Evolutionary conservation across 2,113 vertebrate species (phyloP), one percentile per base, ranked within the genome.

Genomic region (Danio rerio): DNA sequence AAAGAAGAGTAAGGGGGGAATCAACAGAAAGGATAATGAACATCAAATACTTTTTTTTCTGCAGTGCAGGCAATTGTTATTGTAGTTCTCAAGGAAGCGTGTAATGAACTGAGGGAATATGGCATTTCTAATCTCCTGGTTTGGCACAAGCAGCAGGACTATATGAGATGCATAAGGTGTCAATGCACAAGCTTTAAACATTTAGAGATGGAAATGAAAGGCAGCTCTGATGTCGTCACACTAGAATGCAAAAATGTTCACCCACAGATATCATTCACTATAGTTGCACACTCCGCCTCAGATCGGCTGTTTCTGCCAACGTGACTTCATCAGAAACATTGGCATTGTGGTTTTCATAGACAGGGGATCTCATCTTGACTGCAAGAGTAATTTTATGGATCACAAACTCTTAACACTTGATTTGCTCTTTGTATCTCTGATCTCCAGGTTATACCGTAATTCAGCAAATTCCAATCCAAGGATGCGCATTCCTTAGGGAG

Each of bases 51-150:
- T 31, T 78, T 89, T 83, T 58, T 82, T 82, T 80, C 70, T 81
- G 50, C 78, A 43, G 83, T 58, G 62, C 78, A 80, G 86, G 71
- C 89, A 88, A 87, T 90, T 91, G 89, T 91, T 91, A 81, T 90
- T 92, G 83, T 45, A 63, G 88, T 87, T 91, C 86, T 86, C 90
- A 91, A 80, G 89, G 88, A 90, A 94, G 89, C 90, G 84, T 92
- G 90, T 93, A 93, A 93, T 93, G 92, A 92, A 92, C 87, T 90
- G 89, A 81, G 88, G 83, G 88, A 90, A 91, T 88, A 87, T 70
- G 79, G 84, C 85, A 89, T 86, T 86, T 89, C 43, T 84, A 87
- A 86, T 91, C 87, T 91, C 0, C 85, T 84, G 81, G 66, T 4
- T 78, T 78, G 81, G 82, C 63, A 61, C 78, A 84, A 66, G 77